Evolutionary conservation across 2,113 vertebrate species (phyloP), one percentile per base, ranked within the genome.

Genomic region (Lepidothrix coronata): DNA sequence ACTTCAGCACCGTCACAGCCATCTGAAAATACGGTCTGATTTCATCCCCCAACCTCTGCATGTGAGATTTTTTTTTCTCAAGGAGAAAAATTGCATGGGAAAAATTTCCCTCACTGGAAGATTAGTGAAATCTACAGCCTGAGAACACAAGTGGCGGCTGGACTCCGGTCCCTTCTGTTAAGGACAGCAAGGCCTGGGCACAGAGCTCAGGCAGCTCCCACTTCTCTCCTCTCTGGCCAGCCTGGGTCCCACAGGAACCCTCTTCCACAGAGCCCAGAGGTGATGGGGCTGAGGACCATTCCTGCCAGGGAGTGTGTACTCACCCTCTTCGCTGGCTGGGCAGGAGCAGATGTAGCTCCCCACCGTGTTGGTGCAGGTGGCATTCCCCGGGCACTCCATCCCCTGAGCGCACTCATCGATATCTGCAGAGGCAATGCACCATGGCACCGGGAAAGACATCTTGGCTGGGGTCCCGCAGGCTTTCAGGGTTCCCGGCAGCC

Each of bases 401-500:
- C 65, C 93, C 79, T 74, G 63, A 0, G 4, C 0, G 0, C 96
- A 97, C 89, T 97, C 96, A 0, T 97, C 35, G 0, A 96, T 81
- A 78, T 97, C 96, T 97, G 95, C 61, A 0, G 0, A 70, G 48
- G 12, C 59, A 92, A 44, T 0, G 18, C 44, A 48, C 25, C 8
- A 0, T 93, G 83, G 46, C 72, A 92, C 72, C 21, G 0, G 27
- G 43, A 52, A 27, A 46, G 51, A 46, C 11, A 19, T 8, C 30
- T 46, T 0, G 0, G 8, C 41, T 0, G 1, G 14, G 11, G 33
- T 62, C 61, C 41, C 2, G 0, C 0, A 0, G 41, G 35, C 1
- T 2, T 27, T 31, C 70, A 0, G 1, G 8, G 25, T 28, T 81
- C 67, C 46, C 3, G 0, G 77, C 11, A 41, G 46, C 49, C 19